These are phyloP conservation scores for Patella ulyssiponensis DNA, from an alignment of 2,888 invertebrate species.

Conservation along the genomic window DNA sequence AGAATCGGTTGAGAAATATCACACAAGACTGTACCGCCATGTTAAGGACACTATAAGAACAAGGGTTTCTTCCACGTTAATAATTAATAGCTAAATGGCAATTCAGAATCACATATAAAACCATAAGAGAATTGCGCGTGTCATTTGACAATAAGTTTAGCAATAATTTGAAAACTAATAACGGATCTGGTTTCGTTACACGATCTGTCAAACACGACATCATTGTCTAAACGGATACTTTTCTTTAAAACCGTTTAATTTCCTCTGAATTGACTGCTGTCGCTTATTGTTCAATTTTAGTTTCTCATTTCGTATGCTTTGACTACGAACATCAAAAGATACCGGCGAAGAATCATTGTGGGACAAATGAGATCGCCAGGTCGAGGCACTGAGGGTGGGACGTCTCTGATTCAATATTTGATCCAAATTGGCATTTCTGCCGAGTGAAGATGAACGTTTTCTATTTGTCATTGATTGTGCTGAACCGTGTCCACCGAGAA, in stretches of 20 bases:
- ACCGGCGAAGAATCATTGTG: conserved; percentile 39
- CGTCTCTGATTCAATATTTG: conserved; percentile 53
- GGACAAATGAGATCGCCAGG: conserved; percentile 52
- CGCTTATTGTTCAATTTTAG: not conserved
- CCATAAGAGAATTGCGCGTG: no score
- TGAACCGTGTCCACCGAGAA: not conserved
- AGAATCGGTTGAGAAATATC: no score
- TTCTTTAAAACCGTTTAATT: not conserved
- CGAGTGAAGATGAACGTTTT: not conserved
- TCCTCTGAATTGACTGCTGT: not conserved
- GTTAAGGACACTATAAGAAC: no score
- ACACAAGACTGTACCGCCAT: no score
- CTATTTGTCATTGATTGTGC: not conserved
- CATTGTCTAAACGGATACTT: not conserved
- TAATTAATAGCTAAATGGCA: no score
- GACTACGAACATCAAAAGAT: conserved; percentile 42
- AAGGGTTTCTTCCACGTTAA: no score
- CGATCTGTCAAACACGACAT: no score
- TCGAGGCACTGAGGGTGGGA: conserved; percentile 49
- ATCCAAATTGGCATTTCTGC: conserved; percentile 41
- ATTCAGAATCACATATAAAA: no score
- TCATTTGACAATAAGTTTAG: no score
- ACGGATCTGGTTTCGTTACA: no score
- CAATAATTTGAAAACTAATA: no score
- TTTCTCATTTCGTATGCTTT: conserved; percentile 29